A percentile compares a stretch with the other conserved stretches of the same genome.
Conservation (phyloP, 2,113 vertebrate species). For the Gavia stellata region DNA sequence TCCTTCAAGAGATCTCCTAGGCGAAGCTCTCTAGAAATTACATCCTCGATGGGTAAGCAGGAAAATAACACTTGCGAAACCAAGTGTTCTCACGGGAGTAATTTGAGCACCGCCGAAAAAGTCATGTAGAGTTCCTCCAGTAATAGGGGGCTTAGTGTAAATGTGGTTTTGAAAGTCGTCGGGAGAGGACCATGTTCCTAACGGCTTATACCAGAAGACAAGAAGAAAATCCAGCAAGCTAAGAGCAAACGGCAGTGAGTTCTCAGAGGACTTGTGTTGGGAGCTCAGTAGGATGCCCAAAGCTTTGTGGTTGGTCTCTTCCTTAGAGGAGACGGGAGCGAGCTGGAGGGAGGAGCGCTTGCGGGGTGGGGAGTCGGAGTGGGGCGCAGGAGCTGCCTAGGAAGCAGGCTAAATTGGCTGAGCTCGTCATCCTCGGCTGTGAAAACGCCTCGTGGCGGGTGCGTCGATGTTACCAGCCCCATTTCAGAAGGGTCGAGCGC, state of each 20-base stretch:
- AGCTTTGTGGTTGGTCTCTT: neutral
- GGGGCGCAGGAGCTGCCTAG: neutral
- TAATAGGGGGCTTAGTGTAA: neutral
- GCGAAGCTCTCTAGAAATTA: neutral
- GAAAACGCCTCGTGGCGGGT: fast-evolving
- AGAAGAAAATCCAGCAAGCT: neutral
- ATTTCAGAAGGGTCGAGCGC: neutral
- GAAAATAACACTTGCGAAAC: neutral
- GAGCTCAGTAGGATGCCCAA: neutral
- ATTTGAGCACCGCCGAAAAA: neutral
- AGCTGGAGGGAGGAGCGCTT: neutral
- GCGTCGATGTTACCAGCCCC: fast-evolving
- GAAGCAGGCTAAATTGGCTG: no score
- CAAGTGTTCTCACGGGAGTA: neutral
- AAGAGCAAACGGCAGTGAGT: neutral
- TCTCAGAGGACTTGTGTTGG: neutral
- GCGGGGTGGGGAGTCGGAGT: fast-evolving
- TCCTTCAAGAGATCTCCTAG: neutral
- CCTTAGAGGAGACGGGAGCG: neutral
- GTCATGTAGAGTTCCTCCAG: neutral
- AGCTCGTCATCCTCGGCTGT: fast-evolving
- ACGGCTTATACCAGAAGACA: neutral
- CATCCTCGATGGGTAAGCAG: neutral
- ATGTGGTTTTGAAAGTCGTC: neutral
- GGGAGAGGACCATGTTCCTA: neutral